Conservation (phyloP, 2,888 invertebrate genomes). For the Nephrotoma guestfalica region DNA sequence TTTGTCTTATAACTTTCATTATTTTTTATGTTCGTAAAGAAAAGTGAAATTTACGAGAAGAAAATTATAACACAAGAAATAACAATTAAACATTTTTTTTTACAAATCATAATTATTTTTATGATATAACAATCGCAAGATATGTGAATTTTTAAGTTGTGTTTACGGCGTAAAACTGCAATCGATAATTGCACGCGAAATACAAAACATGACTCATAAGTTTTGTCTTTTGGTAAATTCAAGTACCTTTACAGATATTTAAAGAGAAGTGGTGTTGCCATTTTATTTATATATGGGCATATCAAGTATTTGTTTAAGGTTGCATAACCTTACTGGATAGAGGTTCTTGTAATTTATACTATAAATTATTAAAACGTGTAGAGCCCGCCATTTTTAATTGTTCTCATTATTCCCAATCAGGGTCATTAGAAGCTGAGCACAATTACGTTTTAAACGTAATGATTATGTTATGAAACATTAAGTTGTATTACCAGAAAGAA, state of each 20-base stretch:
- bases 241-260: neutral
- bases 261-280: neutral
- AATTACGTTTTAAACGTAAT: neutral
- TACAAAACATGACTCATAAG: neutral
- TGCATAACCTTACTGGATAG: neutral
- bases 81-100: neutral
- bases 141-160: neutral
- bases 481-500: too few species aligned
- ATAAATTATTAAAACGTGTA: neutral
- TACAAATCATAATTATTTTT: neutral
- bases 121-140: neutral
- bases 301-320: neutral
- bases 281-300: neutral
- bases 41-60: neutral
- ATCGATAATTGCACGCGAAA: neutral
- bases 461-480: too few species aligned
- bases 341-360: neutral
- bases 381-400: neutral
- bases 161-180: neutral
- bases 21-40: neutral
- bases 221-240: neutral
- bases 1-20: neutral
- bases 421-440: neutral
- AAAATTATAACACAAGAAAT: neutral
- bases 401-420: neutral